These are phyloP conservation scores for Myodes glareolus DNA, from an alignment of 2,113 vertebrate species.

Conservation along the genomic window DNA sequence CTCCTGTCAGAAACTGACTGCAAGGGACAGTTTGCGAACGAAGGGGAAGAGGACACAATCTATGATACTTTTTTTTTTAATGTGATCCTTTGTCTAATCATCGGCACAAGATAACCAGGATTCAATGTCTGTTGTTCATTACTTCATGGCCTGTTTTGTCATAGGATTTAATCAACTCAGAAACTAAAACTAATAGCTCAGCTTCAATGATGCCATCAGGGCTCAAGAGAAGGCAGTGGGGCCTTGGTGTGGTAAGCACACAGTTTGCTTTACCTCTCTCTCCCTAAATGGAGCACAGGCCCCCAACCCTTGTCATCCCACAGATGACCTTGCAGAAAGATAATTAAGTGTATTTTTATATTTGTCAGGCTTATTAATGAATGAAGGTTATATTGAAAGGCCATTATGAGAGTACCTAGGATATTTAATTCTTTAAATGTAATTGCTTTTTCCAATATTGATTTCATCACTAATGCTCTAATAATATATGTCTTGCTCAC, in stretches of 20 bases:
- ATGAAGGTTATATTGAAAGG: background rate
- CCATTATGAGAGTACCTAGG: background rate
- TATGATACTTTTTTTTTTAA: constrained; percentile 22
- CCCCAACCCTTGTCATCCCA: background rate
- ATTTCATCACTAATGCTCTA: background rate
- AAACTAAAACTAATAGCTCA: constrained; percentile 59
- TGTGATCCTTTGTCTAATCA: constrained; percentile 53
- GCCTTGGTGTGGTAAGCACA: background rate
- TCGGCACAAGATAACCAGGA: constrained; percentile 56
- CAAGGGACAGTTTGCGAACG: background rate
- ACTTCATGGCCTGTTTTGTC: background rate
- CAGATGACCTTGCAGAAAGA: background rate
- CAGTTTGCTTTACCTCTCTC: background rate
- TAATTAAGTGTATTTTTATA: background rate
- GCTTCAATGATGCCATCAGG: background rate
- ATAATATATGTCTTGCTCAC: background rate
- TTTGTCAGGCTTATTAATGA: constrained; percentile 6
- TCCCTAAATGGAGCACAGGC: background rate
- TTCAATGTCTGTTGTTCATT: constrained; percentile 57
- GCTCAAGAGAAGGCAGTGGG: background rate
- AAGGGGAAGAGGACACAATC: background rate
- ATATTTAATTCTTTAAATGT: background rate
- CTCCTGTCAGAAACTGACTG: constrained; percentile 19
- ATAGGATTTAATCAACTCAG: constrained; percentile 56
- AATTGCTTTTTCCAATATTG: background rate